phyloP scores from a whole-genome alignment of 2,113 vertebrate genomes.

The Arothron firmamentum region DNA sequence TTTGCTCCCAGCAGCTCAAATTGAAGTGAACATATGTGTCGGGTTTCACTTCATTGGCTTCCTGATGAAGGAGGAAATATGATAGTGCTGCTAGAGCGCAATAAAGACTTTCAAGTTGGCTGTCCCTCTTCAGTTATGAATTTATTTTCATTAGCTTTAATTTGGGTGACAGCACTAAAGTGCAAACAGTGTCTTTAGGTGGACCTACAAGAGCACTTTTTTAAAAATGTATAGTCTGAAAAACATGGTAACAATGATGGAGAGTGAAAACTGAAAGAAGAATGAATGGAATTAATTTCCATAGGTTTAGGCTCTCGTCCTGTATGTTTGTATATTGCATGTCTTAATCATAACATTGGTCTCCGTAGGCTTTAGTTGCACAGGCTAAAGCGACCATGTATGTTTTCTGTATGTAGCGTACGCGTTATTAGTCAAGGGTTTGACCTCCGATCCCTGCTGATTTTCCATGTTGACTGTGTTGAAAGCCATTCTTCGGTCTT shows the following conservation, averaged over 20 bases:
- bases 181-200: not conserved
- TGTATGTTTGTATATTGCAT: not conserved
- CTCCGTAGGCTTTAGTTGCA: constrained; percentile 21
- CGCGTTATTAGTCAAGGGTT: constrained; percentile 19
- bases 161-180: not conserved
- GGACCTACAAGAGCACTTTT: too few species aligned
- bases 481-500: constrained; percentile 41
- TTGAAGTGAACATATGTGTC: constrained; percentile 4
- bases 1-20: constrained; percentile 1
- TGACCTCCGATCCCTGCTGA: constrained; percentile 35
- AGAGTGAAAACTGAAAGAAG: not conserved
- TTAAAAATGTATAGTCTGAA: too few species aligned
- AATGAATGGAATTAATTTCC: not conserved
- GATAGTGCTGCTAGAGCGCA: not conserved
- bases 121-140: not conserved
- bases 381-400: constrained; percentile 4
- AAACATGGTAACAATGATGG: too few species aligned
- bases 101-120: not conserved
- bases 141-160: constrained; percentile 1
- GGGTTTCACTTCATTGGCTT: constrained; percentile 1
- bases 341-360: constrained; percentile 7
- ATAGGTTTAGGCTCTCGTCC: not conserved
- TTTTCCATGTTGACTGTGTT: constrained; percentile 42
- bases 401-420: constrained; percentile 33
- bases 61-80: constrained; percentile 1